Evolutionary conservation across 2,113 vertebrate genomes (phyloP), one percentile per base, ranked within the genome.

Genomic region (Heteronetta atricapilla): DNA sequence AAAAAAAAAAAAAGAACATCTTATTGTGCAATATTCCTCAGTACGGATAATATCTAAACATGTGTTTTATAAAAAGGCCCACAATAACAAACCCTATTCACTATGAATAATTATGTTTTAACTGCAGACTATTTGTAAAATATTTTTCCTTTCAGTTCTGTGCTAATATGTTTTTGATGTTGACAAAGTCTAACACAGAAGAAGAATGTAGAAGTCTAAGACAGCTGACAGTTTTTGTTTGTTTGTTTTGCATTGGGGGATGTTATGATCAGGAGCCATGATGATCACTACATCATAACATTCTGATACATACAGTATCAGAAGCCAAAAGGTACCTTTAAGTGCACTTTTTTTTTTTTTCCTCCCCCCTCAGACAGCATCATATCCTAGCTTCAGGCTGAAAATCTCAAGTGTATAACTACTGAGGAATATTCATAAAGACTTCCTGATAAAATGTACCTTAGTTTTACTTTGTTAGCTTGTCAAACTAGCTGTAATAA

Each of bases 61-160:
- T 6, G 2, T 68, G 56, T 79, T 90, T 90, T 78, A 89, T 92
- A 68, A 88, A 94, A 95, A 94, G 78, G 42, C 46, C 80, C 89
- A 36, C 55, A 90, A 96, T 86, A 93, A 91, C 89, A 90, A 96
- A 94, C 94, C 83, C 64, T 94, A 81, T 95, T 95, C 88, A 93
- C 68, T 82, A 85, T 97, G 96, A 96, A 93, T 96, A 97, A 97
- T 97, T 96, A 94, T 60, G 34, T 86, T 97, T 97, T 87, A 94
- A 93, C 88, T 82, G 53, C 76, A 89, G 42, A 52, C 14, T 2
- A 2, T 8, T 31, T 84, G 33, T 76, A 95, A 97, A 96, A 93
- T 88, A 90, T 83, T 97, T 96, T 96, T 89, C 59, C 77, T 96
- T 96, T 97, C 40, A 86, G 85, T 34, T 94, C 80, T 10, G 3